Percentiles rank a stretch among this genome's conserved stretches.
phyloP scores from a whole-genome alignment of 30 jellyfish, hydroid and myxozoan species.

The Hydra vulgaris region DNA sequence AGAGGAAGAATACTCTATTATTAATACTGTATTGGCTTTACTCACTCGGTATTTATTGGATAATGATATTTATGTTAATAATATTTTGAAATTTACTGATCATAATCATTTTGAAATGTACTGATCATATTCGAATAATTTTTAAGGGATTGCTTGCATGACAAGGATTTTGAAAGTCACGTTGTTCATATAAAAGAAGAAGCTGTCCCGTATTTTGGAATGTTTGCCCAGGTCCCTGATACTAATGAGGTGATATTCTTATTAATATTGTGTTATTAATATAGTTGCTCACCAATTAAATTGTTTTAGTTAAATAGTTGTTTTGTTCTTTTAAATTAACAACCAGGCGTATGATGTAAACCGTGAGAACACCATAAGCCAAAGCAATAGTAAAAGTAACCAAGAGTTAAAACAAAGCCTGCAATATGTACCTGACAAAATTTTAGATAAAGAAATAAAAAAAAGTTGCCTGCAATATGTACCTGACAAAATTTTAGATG shows the following conservation, averaged over 20 bases:
- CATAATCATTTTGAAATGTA: too few relatives aligned
- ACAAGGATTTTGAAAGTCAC: slow-evolving; percentile 38
- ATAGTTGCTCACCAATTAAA: too few relatives aligned
- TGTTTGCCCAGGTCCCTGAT: slow-evolving; percentile 23
- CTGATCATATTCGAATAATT: too few relatives aligned
- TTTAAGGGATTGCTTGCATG: slow-evolving; percentile 50
- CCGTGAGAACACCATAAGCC: too few relatives aligned
- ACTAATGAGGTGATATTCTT: slow-evolving; percentile 1
- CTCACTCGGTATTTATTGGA: neutral
- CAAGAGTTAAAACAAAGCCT: neutral
- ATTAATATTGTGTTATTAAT: too few relatives aligned
- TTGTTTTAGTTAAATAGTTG: too few relatives aligned
- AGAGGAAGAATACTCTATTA: neutral
- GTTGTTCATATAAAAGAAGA: slow-evolving; percentile 39
- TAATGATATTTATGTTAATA: neutral
- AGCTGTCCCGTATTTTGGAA: slow-evolving; percentile 62
- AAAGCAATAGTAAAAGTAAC: too few relatives aligned
- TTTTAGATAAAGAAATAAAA: neutral
- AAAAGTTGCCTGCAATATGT: neutral
- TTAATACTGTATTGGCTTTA: neutral
- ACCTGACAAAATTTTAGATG: neutral
- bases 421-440: neutral
- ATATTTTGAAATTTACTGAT: neutral
- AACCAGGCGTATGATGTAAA: too few relatives aligned
- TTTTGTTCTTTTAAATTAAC: too few relatives aligned